These are phyloP conservation scores for Butorides virescens DNA, from an alignment of 2,113 vertebrate genomes.

Conservation along the genomic window DNA sequence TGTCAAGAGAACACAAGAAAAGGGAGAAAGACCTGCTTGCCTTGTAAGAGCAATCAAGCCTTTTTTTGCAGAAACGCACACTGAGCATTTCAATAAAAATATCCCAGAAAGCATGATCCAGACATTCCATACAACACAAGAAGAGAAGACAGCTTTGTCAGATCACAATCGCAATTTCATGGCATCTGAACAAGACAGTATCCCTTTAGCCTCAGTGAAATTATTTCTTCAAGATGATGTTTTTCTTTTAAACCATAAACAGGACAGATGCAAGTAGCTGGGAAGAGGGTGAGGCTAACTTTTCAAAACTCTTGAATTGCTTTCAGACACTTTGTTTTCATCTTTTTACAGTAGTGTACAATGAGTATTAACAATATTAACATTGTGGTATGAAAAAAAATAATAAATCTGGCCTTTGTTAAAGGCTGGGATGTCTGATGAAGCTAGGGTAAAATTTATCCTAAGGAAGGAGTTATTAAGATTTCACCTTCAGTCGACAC, in stretches of 20 bases:
- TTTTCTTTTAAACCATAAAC: slow-evolving; percentile 37
- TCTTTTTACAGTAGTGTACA: slow-evolving; percentile 75
- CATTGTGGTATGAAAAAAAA: slow-evolving; percentile 61
- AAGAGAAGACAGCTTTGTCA: slow-evolving; percentile 62
- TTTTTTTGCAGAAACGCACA: slow-evolving; percentile 72
- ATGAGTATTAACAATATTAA: slow-evolving; percentile 75
- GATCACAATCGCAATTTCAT: slow-evolving; percentile 64
- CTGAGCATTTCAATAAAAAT: slow-evolving; percentile 76
- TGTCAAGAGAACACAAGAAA: slow-evolving; percentile 93
- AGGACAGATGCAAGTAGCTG: slow-evolving; percentile 50
- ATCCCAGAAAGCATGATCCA: slow-evolving; percentile 79
- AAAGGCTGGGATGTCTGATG: slow-evolving; percentile 17
- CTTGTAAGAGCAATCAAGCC: slow-evolving; percentile 53
- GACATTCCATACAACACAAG: slow-evolving; percentile 74
- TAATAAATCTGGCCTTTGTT: slow-evolving; percentile 12
- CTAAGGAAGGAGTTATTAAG: neutral
- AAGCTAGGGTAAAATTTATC: slow-evolving; percentile 6
- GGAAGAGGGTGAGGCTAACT: slow-evolving; percentile 46
- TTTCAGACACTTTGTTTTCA: slow-evolving; percentile 55
- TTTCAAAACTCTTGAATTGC: slow-evolving; percentile 48
- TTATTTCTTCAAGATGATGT: slow-evolving; percentile 55
- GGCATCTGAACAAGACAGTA: slow-evolving; percentile 72
- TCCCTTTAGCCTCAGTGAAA: slow-evolving; percentile 62
- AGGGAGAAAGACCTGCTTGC: slow-evolving; percentile 74
- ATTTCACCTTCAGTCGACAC: neutral